Percentiles rank a stretch among this genome's conserved stretches.
These are phyloP conservation scores for Drosophila novamexicana DNA, from an alignment of 1,140 invertebrate species.

Conservation along the genomic window DNA sequence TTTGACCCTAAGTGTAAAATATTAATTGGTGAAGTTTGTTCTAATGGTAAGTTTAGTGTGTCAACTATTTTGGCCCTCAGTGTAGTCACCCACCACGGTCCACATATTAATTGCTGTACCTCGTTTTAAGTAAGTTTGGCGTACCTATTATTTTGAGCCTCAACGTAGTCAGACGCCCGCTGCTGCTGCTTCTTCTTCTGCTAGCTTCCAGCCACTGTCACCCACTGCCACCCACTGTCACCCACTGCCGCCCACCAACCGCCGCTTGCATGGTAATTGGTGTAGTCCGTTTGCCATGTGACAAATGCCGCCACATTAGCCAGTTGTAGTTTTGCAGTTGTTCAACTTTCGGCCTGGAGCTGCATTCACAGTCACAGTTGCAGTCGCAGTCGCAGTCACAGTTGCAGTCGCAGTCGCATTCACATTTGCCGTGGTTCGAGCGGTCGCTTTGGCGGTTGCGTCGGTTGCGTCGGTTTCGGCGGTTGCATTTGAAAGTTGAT, in stretches of 20 bases:
- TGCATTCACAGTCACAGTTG: slow-evolving; percentile 16
- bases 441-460: slow-evolving; percentile 50
- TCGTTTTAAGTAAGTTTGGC: too few species aligned
- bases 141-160: too few species aligned
- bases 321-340: slow-evolving; percentile 25
- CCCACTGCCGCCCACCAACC: not conserved
- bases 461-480: slow-evolving; percentile 21
- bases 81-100: too few species aligned
- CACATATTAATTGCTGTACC: too few species aligned
- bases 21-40: too few species aligned
- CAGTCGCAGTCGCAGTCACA: too few species aligned
- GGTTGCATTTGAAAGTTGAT: slow-evolving; percentile 69
- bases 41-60: too few species aligned
- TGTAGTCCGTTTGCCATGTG: slow-evolving; percentile 7
- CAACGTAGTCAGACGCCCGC: too few species aligned
- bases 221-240: not conserved
- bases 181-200: not conserved
- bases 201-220: not conserved
- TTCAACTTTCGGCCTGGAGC: not conserved
- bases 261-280: slow-evolving; percentile 4
- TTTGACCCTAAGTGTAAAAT: too few species aligned
- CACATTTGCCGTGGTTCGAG: slow-evolving; percentile 46
- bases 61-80: too few species aligned
- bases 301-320: slow-evolving; percentile 51
- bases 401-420: slow-evolving; percentile 22